These are phyloP conservation scores for Panonychus citri DNA, from an alignment of 1,140 invertebrate genomes.

Conservation along the genomic window DNA sequence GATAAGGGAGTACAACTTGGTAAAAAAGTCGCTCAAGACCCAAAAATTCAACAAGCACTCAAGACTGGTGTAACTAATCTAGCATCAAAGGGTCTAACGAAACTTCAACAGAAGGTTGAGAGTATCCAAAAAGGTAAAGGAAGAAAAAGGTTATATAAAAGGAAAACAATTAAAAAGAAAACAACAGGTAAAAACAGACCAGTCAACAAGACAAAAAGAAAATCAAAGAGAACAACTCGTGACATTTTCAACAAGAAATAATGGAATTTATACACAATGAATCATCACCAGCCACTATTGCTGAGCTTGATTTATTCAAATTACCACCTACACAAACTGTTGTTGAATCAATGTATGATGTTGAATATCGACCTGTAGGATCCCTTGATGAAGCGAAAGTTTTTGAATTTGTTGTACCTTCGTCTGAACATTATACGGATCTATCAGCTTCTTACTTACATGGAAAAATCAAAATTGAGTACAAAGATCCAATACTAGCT, in stretches of 20 bases:
- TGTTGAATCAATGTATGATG: neutral
- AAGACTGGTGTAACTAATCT: no score
- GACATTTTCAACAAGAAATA: neutral
- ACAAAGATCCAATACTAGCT: neutral
- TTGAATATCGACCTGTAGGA: neutral
- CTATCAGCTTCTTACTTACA: neutral
- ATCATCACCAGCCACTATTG: neutral
- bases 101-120: no score
- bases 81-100: no score
- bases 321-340: neutral
- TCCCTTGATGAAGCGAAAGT: neutral
- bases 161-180: no score
- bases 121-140: no score
- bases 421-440: neutral
- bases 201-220: no score
- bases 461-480: neutral
- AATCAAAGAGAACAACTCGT: no score
- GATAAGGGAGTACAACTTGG: no score
- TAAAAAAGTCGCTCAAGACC: no score
- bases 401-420: neutral
- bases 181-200: neutral
- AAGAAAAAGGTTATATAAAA: no score
- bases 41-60: no score
- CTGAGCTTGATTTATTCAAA: neutral
- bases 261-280: neutral